Base-by-base conservation (phyloP, 2,797 vertebrate genomes). In the Corythornis leucogaster region DNA sequence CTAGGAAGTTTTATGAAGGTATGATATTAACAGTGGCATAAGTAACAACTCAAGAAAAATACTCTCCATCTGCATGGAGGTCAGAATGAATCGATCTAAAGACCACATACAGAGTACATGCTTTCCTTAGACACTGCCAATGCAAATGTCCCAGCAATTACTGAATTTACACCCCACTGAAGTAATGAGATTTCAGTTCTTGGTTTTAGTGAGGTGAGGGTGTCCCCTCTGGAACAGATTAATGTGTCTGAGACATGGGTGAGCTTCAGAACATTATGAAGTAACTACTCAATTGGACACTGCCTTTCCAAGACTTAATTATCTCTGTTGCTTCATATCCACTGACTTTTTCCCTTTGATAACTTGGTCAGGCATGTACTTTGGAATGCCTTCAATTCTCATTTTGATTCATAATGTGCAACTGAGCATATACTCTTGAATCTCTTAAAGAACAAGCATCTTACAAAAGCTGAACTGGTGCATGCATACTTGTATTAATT, bases 81-180 rank as follows among this genome's bases (percentile, higher is more conserved):
- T 48, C 12, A 40, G 16, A 50, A 15, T 5, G n/a, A 19, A 35
- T 26, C 5, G 50, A 5, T 35, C 43, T 24, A 7, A 87, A 33
- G 4, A 2, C 15, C 35, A 8, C 16, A 5, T 10, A 13, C 3
- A 1, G 1, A 4, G 3, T 7, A 6, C 18, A 11, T 22, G 20
- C 17, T 64, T 71, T 45, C 6, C 18, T 57, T 30, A 42, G 42
- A 35, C 24, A 26, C 21, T 46, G 19, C 2, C 3, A 50, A 2
- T 15, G 28, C 8, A 18, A 42, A 64, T 7, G 8, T 30, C 26
- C n/a, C 51, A 70, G 25, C 17, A 22, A 7, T 13, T 33, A 14
- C 48, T 15, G 40, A 31, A 4, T 21, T 31, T 38, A 1, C 18
- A 9, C 8, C 17, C n/a, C 2, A 0, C 0, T 48, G n/a, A 59